phyloP scores from a whole-genome alignment of 2,113 vertebrate genomes.

The Amblyopsis rosae region DNA sequence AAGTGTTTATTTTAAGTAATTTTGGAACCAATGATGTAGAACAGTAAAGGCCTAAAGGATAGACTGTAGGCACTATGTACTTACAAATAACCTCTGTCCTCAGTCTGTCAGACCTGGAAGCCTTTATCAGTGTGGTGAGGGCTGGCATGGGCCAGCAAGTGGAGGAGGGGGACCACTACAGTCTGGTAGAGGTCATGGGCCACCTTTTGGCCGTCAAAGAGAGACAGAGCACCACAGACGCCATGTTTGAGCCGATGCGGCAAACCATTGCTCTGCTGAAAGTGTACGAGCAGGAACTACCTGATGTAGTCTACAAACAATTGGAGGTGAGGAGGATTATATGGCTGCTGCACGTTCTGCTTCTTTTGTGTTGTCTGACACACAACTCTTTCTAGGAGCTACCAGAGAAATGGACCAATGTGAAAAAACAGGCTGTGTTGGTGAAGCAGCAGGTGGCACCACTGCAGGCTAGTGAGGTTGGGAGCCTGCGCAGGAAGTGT shows the following conservation, averaged over 20 bases:
- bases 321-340: slow-evolving; percentile 77
- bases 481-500: slow-evolving; percentile 79
- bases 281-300: slow-evolving; percentile 86
- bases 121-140: slow-evolving; percentile 77
- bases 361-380: background rate
- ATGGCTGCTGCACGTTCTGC: slow-evolving; percentile 6
- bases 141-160: slow-evolving; percentile 79
- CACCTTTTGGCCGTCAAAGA: slow-evolving; percentile 90
- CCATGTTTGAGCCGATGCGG: slow-evolving; percentile 92
- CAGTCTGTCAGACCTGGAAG: slow-evolving; percentile 87
- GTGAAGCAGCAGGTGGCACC: slow-evolving; percentile 90
- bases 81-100: background rate
- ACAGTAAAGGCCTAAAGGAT: no score
- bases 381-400: slow-evolving; percentile 77
- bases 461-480: slow-evolving; percentile 84
- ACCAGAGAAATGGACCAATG: slow-evolving; percentile 88
- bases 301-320: slow-evolving; percentile 83
- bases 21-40: no score
- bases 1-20: background rate
- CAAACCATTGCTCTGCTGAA: slow-evolving; percentile 88
- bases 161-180: slow-evolving; percentile 81
- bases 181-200: slow-evolving; percentile 86
- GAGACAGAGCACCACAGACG: slow-evolving; percentile 80
- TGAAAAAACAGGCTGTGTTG: slow-evolving; percentile 81
- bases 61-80: background rate